A percentile compares a stretch with the other conserved stretches of the same genome.
Conservation (phyloP, 2,113 vertebrate genomes). For the Melierax canorus region DNA sequence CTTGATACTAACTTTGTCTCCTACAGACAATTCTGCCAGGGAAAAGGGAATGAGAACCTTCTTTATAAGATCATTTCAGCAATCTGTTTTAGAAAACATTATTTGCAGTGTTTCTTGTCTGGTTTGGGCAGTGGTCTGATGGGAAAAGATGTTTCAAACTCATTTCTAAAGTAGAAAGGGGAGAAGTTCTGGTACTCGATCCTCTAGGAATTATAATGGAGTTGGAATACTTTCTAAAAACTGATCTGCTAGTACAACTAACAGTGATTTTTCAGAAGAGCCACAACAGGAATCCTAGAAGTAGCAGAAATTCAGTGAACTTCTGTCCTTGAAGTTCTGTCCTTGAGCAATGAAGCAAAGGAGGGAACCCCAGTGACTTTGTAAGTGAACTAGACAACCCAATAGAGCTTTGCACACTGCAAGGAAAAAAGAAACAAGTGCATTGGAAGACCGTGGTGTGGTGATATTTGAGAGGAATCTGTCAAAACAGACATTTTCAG, state of each 20-base stretch:
- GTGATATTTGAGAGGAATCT: background rate
- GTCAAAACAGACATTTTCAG: background rate
- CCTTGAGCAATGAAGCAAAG: background rate
- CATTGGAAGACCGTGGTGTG: background rate
- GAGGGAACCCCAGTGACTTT: background rate
- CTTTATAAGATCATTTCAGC: background rate
- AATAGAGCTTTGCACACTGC: fast-evolving
- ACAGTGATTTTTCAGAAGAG: background rate
- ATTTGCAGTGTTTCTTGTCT: background rate
- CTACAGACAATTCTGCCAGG: background rate
- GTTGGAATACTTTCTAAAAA: background rate
- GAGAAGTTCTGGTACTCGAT: background rate
- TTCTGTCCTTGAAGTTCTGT: background rate
- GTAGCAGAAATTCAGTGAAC: background rate
- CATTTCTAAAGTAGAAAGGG: background rate
- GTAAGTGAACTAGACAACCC: background rate
- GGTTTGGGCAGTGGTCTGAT: background rate
- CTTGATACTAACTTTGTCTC: background rate
- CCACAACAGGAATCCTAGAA: background rate
- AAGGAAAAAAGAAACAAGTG: background rate
- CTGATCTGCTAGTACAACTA: background rate
- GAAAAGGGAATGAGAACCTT: background rate
- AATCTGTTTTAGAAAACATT: background rate
- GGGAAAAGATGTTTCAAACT: background rate
- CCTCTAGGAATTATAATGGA: background rate